Evolutionary conservation across 2,888 invertebrate genomes (phyloP).

Genomic region (Drosophila eohydei): DNA sequence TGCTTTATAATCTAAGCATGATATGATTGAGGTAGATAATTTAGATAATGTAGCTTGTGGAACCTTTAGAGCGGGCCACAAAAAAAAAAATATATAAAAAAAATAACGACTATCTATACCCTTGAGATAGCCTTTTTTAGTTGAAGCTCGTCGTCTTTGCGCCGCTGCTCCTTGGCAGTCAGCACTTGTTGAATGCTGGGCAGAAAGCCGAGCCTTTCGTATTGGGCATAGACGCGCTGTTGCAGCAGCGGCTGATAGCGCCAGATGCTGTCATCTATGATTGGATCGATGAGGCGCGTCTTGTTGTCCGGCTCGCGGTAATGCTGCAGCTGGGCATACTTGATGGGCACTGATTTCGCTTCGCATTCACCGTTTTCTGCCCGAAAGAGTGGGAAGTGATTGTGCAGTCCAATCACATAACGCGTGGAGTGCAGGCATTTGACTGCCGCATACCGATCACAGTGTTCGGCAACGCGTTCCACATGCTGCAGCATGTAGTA

Average conservation of each 20-base stretch:
- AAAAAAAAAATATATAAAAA: background rate
- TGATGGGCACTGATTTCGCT: conserved; percentile 91
- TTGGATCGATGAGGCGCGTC: conserved; percentile 90
- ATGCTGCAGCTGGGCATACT: conserved; percentile 95
- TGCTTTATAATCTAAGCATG: background rate
- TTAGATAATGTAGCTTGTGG: background rate
- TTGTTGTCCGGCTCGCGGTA: conserved; percentile 94
- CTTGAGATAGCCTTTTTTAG: conserved; percentile 38
- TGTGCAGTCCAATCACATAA: conserved; percentile 93
- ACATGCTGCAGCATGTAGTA: conserved; percentile 98
- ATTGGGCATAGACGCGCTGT: conserved; percentile 83
- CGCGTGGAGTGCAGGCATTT: conserved; percentile 97
- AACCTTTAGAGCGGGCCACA: background rate
- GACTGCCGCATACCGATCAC: conserved; percentile 94
- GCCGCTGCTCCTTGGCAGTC: conserved; percentile 21
- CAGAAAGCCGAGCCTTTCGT: conserved; percentile 88
- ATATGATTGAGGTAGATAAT: background rate
- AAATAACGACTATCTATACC: conserved; percentile 7
- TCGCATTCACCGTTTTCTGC: conserved; percentile 90
- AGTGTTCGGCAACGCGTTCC: conserved; percentile 93
- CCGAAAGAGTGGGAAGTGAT: conserved; percentile 95
- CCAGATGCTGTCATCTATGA: conserved; percentile 94
- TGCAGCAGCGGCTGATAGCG: conserved; percentile 91
- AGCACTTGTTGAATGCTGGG: conserved; percentile 34
- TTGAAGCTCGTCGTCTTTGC: conserved; percentile 35